These are phyloP conservation scores for Myotis vivesi DNA, from an alignment of 2,797 vertebrate genomes.

Conservation along the genomic window DNA sequence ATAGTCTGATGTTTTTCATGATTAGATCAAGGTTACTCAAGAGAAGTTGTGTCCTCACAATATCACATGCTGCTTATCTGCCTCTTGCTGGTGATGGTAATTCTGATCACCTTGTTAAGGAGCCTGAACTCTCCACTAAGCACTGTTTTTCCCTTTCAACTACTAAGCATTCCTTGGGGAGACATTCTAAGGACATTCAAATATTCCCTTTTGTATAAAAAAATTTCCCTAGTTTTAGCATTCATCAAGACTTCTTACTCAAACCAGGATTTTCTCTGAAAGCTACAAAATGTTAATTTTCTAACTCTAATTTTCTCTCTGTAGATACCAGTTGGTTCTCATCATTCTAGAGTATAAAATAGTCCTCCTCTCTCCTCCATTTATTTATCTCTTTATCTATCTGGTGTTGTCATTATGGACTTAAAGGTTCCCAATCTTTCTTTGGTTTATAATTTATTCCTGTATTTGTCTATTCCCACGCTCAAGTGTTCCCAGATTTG, in stretches of 20 bases:
- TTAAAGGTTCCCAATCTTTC: neutral
- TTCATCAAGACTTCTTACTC: neutral
- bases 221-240: neutral
- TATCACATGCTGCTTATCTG: neutral
- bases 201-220: neutral
- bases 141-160: neutral
- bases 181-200: neutral
- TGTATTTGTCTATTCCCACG: neutral
- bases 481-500: neutral
- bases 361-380: neutral
- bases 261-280: neutral
- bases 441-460: neutral
- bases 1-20: neutral
- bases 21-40: neutral
- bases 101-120: neutral
- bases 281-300: neutral
- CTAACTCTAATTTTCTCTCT: neutral
- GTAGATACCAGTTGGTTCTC: neutral
- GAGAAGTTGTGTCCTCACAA: neutral
- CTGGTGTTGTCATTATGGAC: neutral
- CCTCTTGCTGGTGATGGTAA: neutral
- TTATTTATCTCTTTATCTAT: neutral
- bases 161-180: neutral
- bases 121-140: neutral
- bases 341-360: neutral